phyloP scores from a whole-genome alignment of 2,888 invertebrate genomes.

The Drosophila prostipennis region DNA sequence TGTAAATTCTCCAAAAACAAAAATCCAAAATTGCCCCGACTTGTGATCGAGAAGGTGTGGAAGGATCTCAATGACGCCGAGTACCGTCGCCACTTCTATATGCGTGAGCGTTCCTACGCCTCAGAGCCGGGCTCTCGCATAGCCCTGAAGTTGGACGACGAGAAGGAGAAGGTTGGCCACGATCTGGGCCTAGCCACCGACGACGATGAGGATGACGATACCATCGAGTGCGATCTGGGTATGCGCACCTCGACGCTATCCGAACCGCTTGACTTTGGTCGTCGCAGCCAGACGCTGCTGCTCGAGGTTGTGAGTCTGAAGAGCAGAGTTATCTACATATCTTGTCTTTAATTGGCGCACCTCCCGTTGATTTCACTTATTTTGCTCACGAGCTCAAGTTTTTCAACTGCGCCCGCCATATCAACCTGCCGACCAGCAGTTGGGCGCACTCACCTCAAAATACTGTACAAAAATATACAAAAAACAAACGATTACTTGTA shows the following conservation, averaged over 20 bases:
- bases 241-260: slow-evolving; percentile 78
- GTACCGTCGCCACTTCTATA: slow-evolving; percentile 80
- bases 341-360: slow-evolving; percentile 73
- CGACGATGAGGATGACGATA: slow-evolving; percentile 65
- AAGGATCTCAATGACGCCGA: slow-evolving; percentile 82
- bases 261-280: slow-evolving; percentile 75
- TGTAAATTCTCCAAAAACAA: slow-evolving; percentile 42
- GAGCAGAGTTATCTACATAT: slow-evolving; percentile 26
- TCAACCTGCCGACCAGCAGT: slow-evolving; percentile 57
- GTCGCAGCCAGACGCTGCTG: slow-evolving; percentile 68
- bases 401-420: slow-evolving; percentile 52
- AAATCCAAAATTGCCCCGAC: slow-evolving; percentile 24
- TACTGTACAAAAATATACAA: slow-evolving; percentile 27
- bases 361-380: slow-evolving; percentile 33
- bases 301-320: slow-evolving; percentile 72
- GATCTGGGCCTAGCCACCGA: slow-evolving; percentile 38
- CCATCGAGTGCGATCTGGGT: slow-evolving; percentile 69
- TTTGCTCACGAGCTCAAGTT: slow-evolving; percentile 52
- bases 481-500: background rate
- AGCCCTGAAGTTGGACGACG: slow-evolving; percentile 78
- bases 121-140: slow-evolving; percentile 83
- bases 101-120: slow-evolving; percentile 83
- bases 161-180: slow-evolving; percentile 51
- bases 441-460: slow-evolving; percentile 59
- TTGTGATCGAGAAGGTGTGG: slow-evolving; percentile 78